These are phyloP conservation scores for Dallia pectoralis DNA, from an alignment of 2,797 vertebrate genomes.

Conservation along the genomic window DNA sequence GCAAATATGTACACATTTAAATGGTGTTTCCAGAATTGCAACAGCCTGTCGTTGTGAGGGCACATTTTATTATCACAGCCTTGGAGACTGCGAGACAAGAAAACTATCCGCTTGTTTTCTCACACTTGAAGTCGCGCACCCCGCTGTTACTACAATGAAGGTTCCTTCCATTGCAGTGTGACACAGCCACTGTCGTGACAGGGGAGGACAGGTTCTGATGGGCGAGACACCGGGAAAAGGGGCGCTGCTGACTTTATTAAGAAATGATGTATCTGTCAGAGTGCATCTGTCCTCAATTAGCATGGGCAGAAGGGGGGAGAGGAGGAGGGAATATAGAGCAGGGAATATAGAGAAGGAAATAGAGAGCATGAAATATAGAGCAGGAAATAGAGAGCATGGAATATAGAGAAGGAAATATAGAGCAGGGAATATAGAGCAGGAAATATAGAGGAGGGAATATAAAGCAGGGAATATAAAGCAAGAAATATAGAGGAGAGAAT, in stretches of 20 bases:
- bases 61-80: too few species aligned
- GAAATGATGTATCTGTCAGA: background rate
- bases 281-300: background rate
- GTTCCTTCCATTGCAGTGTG: slow-evolving; percentile 16
- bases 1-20: too few species aligned
- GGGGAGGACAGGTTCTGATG: background rate
- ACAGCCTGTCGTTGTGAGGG: too few species aligned
- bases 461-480: background rate
- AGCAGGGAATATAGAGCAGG: background rate
- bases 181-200: background rate
- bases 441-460: too few species aligned
- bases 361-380: background rate
- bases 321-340: background rate
- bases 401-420: background rate
- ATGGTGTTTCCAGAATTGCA: too few species aligned
- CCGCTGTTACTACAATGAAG: background rate
- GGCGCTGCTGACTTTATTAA: background rate
- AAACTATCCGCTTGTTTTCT: background rate
- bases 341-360: too few species aligned
- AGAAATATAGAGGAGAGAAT: slow-evolving; percentile 7
- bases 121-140: background rate
- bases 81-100: background rate
- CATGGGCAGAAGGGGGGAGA: background rate
- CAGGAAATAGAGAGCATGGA: background rate
- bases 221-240: background rate